Evolutionary conservation across 2,888 invertebrate species (phyloP), one percentile per base, ranked within the genome.

Genomic region (Pogonocherus hispidulus): DNA sequence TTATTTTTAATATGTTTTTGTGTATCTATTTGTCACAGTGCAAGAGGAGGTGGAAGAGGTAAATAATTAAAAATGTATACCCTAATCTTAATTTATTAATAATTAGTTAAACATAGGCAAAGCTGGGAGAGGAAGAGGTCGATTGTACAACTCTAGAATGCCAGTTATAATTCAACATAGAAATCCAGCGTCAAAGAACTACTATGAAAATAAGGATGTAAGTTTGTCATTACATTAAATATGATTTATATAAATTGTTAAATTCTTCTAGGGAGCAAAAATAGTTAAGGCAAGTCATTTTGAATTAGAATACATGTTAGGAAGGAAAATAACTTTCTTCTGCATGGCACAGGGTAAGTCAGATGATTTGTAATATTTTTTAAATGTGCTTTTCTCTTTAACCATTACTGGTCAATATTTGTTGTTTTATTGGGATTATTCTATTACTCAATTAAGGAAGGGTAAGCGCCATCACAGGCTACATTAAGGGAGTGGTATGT

Each of bases 261-360:
- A 22, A 32, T 51, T 23, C 67, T 84, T 84, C 63, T 79, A 92
- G 92, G 92, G 91, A 9, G 92, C 92, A n/a, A 89, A 87, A 80
- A 92, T 92, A 56, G 87, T 90, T 1, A 90, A 91, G 81, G 87
- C 91, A 1, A 92, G 92, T 8, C 92, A 92, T 79, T 92, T 92
- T 82, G 92, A 92, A 81, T 85, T 91, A 76, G 91, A 91, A 78
- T 92, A 92, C 81, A 90, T 91, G 88, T 85, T 93, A 27, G 93
- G 93, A 11, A 88, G 93, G 70, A 93, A 93, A 84, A 91, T 93
- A 35, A 90, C 92, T 3, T 91, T 93, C 80, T 91, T 93, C 81
- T 93, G 93, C 80, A 91, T 91, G 87, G 93, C 93, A 0, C 87
- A 87, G 78, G 93, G 86, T 84, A 81, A 66, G 23, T 57, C 8